Percentiles rank a stretch among this genome's conserved stretches.
Conservation (phyloP, 1,140 invertebrate genomes). For the Cepaea nemoralis region DNA sequence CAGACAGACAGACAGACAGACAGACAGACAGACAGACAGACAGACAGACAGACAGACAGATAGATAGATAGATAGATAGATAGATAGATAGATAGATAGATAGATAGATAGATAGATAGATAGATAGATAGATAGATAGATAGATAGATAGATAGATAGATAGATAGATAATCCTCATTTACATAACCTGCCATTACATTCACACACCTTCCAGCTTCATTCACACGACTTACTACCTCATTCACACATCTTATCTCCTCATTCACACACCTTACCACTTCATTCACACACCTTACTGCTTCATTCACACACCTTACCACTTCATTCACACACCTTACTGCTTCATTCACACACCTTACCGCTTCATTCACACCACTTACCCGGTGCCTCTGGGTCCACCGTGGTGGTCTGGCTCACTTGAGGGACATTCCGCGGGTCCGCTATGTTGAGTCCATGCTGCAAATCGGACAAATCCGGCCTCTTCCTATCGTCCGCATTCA, state of each 20-base stretch:
- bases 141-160: background rate
- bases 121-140: background rate
- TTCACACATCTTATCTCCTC: too few species aligned
- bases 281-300: too few species aligned
- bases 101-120: background rate
- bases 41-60: slow-evolving; percentile 11
- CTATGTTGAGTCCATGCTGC: too few species aligned
- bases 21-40: background rate
- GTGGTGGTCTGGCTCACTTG: slow-evolving; percentile 15
- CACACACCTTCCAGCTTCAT: too few species aligned
- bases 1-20: background rate
- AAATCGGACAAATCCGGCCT: slow-evolving; percentile 29
- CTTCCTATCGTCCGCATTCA: background rate
- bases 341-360: too few species aligned
- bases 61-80: background rate
- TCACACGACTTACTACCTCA: too few species aligned
- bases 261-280: too few species aligned
- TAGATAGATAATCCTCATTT: background rate
- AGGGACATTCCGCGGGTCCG: background rate
- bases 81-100: background rate
- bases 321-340: too few species aligned
- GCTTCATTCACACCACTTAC: slow-evolving; percentile 42
- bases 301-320: too few species aligned
- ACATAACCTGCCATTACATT: too few species aligned
- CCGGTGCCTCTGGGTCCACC: slow-evolving; percentile 52